These are phyloP conservation scores for Hydraecia micacea DNA, from an alignment of 2,888 invertebrate species.

Conservation along the genomic window DNA sequence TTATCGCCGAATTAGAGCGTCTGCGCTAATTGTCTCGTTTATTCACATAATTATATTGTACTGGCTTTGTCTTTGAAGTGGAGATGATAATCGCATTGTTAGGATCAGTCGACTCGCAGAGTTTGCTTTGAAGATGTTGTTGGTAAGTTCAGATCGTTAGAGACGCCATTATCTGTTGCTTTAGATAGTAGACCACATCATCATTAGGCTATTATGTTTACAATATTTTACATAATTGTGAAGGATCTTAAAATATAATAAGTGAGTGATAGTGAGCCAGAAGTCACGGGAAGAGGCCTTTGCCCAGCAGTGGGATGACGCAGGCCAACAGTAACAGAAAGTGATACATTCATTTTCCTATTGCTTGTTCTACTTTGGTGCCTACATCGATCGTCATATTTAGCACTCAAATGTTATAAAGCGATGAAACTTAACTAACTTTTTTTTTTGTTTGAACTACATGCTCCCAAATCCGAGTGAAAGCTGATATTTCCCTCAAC, in stretches of 20 bases:
- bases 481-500: neutral
- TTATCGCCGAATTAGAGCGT: constrained; percentile 47
- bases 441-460: too few species aligned
- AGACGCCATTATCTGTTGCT: constrained; percentile 28
- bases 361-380: neutral
- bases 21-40: constrained; percentile 56
- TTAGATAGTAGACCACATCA: neutral
- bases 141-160: constrained; percentile 24
- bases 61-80: constrained; percentile 51
- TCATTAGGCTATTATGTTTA: neutral
- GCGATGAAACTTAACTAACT: neutral
- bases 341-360: too few species aligned
- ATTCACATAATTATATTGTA: constrained; percentile 49
- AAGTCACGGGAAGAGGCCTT: too few species aligned
- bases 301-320: too few species aligned
- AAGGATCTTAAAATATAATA: neutral
- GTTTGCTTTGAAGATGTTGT: constrained; percentile 37
- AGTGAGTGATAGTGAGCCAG: too few species aligned
- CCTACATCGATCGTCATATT: neutral
- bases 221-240: neutral
- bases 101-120: constrained; percentile 18
- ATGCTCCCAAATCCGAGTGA: neutral
- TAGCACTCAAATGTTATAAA: neutral
- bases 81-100: constrained; percentile 48
- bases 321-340: too few species aligned